phyloP scores from a whole-genome alignment of 1,140 invertebrate genomes.

The Teleopsis dalmanni region DNA sequence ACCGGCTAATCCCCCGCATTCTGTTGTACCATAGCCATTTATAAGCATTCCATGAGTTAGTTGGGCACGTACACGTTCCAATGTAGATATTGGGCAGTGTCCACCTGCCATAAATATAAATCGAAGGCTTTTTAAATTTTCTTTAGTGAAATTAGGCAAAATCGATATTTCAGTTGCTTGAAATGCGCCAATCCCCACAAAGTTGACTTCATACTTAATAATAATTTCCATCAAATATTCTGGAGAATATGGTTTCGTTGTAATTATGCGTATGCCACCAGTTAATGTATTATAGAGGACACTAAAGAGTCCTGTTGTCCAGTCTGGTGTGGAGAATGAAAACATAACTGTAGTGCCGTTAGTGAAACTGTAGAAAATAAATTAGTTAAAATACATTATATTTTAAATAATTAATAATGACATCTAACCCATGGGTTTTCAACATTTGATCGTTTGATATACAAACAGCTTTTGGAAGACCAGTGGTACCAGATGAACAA shows the following conservation, averaged over 20 bases:
- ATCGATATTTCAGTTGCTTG: constrained; percentile 24
- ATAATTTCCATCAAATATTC: constrained; percentile 33
- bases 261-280: constrained; percentile 30
- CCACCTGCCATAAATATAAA: constrained; percentile 26
- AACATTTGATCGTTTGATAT: neutral
- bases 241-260: constrained; percentile 26
- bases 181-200: constrained; percentile 23
- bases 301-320: constrained; percentile 29
- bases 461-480: constrained; percentile 5
- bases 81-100: constrained; percentile 23
- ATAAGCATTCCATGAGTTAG: constrained; percentile 25
- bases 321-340: constrained; percentile 36
- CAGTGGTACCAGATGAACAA: constrained; percentile 3
- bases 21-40: constrained; percentile 28
- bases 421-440: constrained; percentile 6
- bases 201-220: constrained; percentile 31
- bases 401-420: no score
- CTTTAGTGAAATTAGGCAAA: constrained; percentile 22
- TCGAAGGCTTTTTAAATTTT: constrained; percentile 20
- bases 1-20: constrained; percentile 27
- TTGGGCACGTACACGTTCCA: constrained; percentile 24
- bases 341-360: constrained; percentile 14
- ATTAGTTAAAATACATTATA: no score
- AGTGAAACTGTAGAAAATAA: no score
- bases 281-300: constrained; percentile 28